Evolutionary conservation across 1,140 invertebrate species (phyloP), one percentile per base, ranked within the genome.

Genomic region (Neelides sp.): DNA sequence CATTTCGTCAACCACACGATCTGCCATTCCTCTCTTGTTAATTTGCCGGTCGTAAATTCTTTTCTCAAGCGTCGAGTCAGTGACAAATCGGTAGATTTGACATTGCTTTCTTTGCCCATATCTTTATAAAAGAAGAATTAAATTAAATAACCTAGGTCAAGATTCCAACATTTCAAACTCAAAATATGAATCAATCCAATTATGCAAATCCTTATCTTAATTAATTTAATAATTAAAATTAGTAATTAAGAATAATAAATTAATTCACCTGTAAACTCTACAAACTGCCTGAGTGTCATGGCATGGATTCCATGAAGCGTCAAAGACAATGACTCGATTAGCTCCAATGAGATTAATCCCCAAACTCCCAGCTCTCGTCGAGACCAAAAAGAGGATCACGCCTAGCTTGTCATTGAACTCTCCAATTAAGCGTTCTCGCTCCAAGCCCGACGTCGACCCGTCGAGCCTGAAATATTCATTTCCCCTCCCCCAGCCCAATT

Each of bases 221-320:
- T 24, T 45, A 3, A 8, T 4, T 46, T 22, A 30, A 34, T 17
- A 30, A 52, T 28, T 28, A 43, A 22, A 26, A 15, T 12, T 20
- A 10, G 10, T 13, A 42, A 8, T 17, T 8, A 7, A 8, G 17
- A 40, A 8, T 40, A 12, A 10, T 42, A 10, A 42, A 23, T 42
- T 10, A 44, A 32, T 46, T 54, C 57, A 76, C 66, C 91, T 77
- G 67, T 97, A 98, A 30, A 98, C 91, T 62, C 95, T 72, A 68
- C 94, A 98, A 1, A 98, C 91, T 43, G 94, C 94, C 69, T 98
- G 94, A 1, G 92, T 95, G 65, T 98, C 94, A 66, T 98, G 93
- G 64, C 94, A 97, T n/a, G 95, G 95, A 72, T 99, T 98, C 93
- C 94, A 98, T 17, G 89, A 95, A 30, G 93, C 93, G 71, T 99